phyloP scores from a whole-genome alignment of 1,140 invertebrate genomes.

The Thereuonema tuberculata region DNA sequence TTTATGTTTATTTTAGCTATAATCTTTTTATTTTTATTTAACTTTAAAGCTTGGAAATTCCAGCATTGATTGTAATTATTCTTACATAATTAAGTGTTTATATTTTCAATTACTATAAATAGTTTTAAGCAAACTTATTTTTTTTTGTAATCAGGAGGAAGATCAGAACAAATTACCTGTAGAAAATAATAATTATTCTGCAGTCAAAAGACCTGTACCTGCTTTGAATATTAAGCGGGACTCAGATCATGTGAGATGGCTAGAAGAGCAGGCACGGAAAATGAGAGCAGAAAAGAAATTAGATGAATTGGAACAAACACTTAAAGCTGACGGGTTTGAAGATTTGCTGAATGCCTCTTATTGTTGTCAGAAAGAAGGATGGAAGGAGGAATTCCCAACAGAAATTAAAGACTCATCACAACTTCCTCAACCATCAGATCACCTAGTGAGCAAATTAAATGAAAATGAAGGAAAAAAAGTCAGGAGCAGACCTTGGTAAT shows the following conservation, averaged over 20 bases:
- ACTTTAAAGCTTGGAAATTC: not conserved
- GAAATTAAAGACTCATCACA: too few species aligned
- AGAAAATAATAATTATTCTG: too few species aligned
- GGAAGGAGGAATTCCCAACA: too few species aligned
- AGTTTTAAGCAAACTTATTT: not conserved
- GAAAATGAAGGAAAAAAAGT: too few species aligned
- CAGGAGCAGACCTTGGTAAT: too few species aligned
- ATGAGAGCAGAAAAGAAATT: conserved; percentile 1
- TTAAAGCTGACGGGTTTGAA: too few species aligned
- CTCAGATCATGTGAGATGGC: not conserved
- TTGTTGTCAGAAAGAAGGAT: too few species aligned
- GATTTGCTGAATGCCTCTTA: too few species aligned
- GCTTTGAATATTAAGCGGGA: conserved; percentile 1
- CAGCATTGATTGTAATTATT: not conserved
- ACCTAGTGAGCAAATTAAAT: too few species aligned
- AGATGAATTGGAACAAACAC: not conserved
- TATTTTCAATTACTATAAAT: not conserved
- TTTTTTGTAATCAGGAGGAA: not conserved
- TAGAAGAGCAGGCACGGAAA: conserved; percentile 1
- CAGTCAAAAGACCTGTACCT: not conserved
- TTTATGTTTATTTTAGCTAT: too few species aligned
- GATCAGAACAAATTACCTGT: not conserved
- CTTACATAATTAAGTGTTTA: not conserved
- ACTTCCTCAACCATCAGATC: too few species aligned
- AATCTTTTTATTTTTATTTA: not conserved